Evolutionary conservation across 2,797 vertebrate genomes (phyloP).

Genomic region (Carapus acus): DNA sequence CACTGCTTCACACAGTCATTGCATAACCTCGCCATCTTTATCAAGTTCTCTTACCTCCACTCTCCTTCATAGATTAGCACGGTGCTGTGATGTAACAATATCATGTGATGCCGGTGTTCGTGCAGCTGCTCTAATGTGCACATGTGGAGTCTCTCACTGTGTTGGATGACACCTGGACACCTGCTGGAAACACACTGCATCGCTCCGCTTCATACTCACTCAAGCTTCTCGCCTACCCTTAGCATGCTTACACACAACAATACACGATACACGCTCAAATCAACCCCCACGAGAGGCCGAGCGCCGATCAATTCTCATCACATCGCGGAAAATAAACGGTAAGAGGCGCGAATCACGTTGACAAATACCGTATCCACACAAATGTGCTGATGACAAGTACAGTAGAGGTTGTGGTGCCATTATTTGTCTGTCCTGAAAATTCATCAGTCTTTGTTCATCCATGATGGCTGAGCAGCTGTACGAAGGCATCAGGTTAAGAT

Average conservation of each 20-base stretch:
- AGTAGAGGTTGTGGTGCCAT: slow-evolving; percentile 27
- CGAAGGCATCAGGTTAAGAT: too few relatives aligned
- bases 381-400: slow-evolving; percentile 7
- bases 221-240: too few relatives aligned
- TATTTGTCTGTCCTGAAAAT: slow-evolving; percentile 44
- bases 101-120: slow-evolving; percentile 36
- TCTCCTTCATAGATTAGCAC: slow-evolving; percentile 37
- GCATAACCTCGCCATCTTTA: neutral
- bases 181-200: slow-evolving; percentile 28
- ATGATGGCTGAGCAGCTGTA: too few relatives aligned
- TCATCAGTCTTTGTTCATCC: slow-evolving; percentile 20
- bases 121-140: slow-evolving; percentile 42
- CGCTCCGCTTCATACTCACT: slow-evolving; percentile 16
- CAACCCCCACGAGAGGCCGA: slow-evolving; percentile 33
- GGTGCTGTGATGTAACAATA: slow-evolving; percentile 43
- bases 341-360: slow-evolving; percentile 17
- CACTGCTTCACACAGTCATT: neutral
- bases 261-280: slow-evolving; percentile 13
- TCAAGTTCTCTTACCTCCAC: slow-evolving; percentile 3
- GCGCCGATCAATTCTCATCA: slow-evolving; percentile 49
- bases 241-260: slow-evolving; percentile 5
- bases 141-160: slow-evolving; percentile 34
- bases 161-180: slow-evolving; percentile 22
- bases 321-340: slow-evolving; percentile 52
- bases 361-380: slow-evolving; percentile 25